Percentiles rank a stretch among this genome's conserved stretches.
These are phyloP conservation scores for Odontophorus gujanensis DNA, from an alignment of 2,113 vertebrate species.

Conservation along the genomic window DNA sequence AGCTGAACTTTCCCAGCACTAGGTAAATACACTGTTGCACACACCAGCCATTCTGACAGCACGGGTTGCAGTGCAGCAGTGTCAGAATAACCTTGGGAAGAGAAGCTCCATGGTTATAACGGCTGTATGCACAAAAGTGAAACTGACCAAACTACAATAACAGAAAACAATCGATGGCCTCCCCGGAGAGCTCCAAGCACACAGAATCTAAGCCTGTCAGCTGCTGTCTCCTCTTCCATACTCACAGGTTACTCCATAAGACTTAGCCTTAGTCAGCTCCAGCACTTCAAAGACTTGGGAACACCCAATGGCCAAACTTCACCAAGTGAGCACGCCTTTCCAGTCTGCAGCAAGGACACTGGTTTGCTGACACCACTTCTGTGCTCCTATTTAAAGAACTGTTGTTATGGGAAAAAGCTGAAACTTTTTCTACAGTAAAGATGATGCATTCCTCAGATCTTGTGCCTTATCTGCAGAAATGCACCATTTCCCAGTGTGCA, in stretches of 20 bases:
- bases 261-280: background rate
- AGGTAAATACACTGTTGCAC: background rate
- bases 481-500: background rate
- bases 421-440: background rate
- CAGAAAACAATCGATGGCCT: background rate
- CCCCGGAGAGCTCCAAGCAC: accelerated
- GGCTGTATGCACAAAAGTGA: background rate
- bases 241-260: background rate
- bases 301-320: background rate
- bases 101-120: background rate
- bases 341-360: constrained; percentile 24
- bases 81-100: constrained; percentile 18
- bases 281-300: background rate
- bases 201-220: accelerated
- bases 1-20: background rate
- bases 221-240: background rate
- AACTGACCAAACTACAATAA: background rate
- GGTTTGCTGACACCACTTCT: background rate
- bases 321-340: background rate
- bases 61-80: background rate
- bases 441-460: background rate
- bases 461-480: background rate
- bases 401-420: constrained; percentile 6
- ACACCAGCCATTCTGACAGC: background rate
- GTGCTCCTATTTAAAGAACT: background rate